A percentile compares a stretch with the other conserved stretches of the same genome.
phyloP scores from a whole-genome alignment of 2,113 vertebrate species.

The Anthoscopus minutus region DNA sequence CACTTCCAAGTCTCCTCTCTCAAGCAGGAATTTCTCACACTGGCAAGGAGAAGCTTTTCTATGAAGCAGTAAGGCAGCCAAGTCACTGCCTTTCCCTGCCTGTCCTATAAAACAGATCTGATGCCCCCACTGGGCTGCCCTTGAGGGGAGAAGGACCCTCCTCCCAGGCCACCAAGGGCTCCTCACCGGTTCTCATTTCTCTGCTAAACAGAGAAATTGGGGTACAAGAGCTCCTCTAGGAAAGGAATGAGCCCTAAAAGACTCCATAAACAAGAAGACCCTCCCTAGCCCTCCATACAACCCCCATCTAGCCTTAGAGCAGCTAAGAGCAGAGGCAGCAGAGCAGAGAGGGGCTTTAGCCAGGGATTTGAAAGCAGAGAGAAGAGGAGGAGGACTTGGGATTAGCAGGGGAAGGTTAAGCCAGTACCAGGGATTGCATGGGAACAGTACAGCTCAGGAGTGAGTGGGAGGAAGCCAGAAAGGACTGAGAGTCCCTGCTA shows the following conservation, averaged over 20 bases:
- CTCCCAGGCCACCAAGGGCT: neutral
- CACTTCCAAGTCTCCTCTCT: neutral
- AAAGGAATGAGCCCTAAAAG: neutral
- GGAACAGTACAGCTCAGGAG: neutral
- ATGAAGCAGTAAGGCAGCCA: neutral
- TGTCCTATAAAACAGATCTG: neutral
- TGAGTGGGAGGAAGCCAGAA: neutral
- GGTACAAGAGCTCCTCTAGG: neutral
- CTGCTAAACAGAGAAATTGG: neutral
- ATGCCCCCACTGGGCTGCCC: neutral
- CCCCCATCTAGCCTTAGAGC: neutral
- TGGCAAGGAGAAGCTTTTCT: neutral
- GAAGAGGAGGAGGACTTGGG: neutral
- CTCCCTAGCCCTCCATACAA: rapidly evolving
- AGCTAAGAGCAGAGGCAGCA: no score
- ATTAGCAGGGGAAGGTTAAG: neutral
- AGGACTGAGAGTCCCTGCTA: neutral
- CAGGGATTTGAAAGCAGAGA: neutral
- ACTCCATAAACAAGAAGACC: neutral
- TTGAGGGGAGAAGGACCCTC: neutral
- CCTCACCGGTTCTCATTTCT: neutral
- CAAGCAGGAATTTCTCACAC: neutral
- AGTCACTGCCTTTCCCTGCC: no score
- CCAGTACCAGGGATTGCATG: neutral
- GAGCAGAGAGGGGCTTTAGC: neutral